Base-by-base conservation (phyloP, 2,113 vertebrate genomes). In the Festucalex cinctus region DNA sequence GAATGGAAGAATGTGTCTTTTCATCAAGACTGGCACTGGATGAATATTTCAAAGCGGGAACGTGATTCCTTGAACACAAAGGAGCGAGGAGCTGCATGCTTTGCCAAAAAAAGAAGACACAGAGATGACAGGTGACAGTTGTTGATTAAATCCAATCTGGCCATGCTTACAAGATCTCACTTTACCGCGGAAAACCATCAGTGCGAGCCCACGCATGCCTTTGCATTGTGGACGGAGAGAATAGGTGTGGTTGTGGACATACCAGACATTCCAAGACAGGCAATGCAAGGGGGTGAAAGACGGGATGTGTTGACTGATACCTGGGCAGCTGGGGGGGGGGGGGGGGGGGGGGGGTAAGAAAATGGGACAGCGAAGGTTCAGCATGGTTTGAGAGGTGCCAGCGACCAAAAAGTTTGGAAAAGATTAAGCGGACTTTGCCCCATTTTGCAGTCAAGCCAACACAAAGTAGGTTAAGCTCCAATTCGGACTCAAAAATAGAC, bases 211-310 rank as follows among this genome's bases (percentile, higher is more conserved):
- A 49, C 65, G 64, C 86, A 63, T 82, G 82, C 26, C 26, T 71
- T 69, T 54, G 57, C 51, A 67, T 83, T 84, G 69, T 76, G 68
- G 65, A 83, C 73, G 66, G 69, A 84, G 72, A 66, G 73, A 61
- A 72, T 74, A 83, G 88, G 83, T 68, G 77, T 79, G 84, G 65
- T 86, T 74, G 51, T 84, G 78, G 77, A 86, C 89, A 91, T 90
- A 81, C 88, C 88, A 78, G 36, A 41, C 77, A 90, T 90, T 89
- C 90, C 89, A 80, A 32, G 62, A 64, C 48, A 14, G 28, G 81
- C 86, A 86, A 85, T 71, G 86, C 69, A 85, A 86, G 78, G 74
- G 48, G 19, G 64, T 36, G 63, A 41, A 44, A 62, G 60, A 22
- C 20, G 32, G 71, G 72, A 75, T 86, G 84, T 79, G 83, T 54